Conservation (phyloP, 1,140 invertebrate species). For the Campoletis sonorensis region DNA sequence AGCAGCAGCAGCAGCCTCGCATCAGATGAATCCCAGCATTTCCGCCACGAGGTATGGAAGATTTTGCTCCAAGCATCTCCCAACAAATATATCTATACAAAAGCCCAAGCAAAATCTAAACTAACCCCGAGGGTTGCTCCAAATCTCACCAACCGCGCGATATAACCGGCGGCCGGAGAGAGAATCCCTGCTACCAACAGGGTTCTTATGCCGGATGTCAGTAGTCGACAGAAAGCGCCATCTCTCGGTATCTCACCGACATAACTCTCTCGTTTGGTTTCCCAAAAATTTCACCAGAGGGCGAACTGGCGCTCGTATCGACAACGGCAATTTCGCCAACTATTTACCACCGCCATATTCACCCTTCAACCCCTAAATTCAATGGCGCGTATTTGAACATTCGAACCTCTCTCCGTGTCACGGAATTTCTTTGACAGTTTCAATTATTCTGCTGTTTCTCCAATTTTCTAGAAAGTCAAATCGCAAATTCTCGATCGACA, state of each 20-base stretch:
- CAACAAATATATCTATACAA: not conserved
- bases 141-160: conserved; percentile 16
- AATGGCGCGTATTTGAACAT: not conserved
- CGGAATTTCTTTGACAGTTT: not conserved
- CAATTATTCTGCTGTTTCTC: too few relatives aligned
- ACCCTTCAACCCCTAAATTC: conserved; percentile 11
- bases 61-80: not conserved
- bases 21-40: conserved; percentile 41
- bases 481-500: too few relatives aligned
- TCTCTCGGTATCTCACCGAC: conserved; percentile 37
- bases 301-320: not conserved
- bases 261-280: conserved; percentile 6
- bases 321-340: conserved; percentile 27
- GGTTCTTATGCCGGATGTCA: conserved; percentile 13
- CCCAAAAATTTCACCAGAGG: conserved; percentile 23
- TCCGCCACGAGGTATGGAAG: conserved; percentile 45
- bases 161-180: conserved; percentile 34
- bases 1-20: not conserved
- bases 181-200: conserved; percentile 22
- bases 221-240: conserved; percentile 19
- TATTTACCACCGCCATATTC: not conserved
- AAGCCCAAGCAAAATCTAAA: not conserved
- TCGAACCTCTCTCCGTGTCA: not conserved
- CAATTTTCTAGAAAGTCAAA: too few relatives aligned
- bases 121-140: conserved; percentile 28